Evolutionary conservation across 2,888 invertebrate genomes (phyloP), one percentile per base, ranked within the genome.

Genomic region (Apodemia zela): DNA sequence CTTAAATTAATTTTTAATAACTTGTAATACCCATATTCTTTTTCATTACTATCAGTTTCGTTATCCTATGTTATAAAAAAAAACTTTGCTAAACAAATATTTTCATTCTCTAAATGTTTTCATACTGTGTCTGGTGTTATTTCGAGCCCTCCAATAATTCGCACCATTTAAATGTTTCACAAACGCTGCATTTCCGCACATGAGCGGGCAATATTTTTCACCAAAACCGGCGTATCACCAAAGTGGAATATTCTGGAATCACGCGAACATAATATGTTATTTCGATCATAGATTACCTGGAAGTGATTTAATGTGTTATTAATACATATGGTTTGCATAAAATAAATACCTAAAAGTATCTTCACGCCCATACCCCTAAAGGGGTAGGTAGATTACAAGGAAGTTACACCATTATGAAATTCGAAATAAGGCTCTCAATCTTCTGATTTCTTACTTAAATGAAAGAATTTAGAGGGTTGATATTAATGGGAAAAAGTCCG

Each of bases 231-330:
- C 67, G 63, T 64, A 67, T 65, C 65, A 49, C 58, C 59, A 57
- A 62, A 59, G 65, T 69, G 66, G 69, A 67, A 67, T 69, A 68
- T 67, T 63, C 65, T 64, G 60, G 61, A 49, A 64, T 38, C 69
- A 69, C 67, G 67, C 68, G 62, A 68, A 64, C 59, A 49, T 65
- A 25, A 51, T 33, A 33, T 35, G 35, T 35, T 35, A 25, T 13
- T 60, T 59, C 13, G 58, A 63, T 54, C 18, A 45, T 60, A 65
- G 35, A 57, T 33, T 17, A 11, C 3, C 60, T 68, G 60, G 65
- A 68, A 42, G 42, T 15, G 42, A 42, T 42, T 42, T 4, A 3
- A 3, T 15, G 42, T 15, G 15, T 15, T 15, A 42, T 42, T 42
- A 42, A 65, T 47, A 49, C 63, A 29, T 25, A 25, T 4, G 25